Conservation (phyloP, 2,888 invertebrate genomes). For the Beris chalybata region DNA sequence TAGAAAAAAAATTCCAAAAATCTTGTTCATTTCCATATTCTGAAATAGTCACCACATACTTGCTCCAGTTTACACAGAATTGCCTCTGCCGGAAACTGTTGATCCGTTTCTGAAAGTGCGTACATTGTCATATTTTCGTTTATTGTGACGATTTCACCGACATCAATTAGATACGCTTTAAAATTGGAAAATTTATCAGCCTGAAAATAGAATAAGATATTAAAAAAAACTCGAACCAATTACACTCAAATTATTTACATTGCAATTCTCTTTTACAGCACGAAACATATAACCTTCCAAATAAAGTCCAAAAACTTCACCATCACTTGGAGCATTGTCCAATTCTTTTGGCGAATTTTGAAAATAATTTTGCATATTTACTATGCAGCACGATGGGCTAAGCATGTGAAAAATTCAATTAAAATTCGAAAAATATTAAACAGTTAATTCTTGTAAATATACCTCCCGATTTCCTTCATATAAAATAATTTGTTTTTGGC, state of each 20-base stretch:
- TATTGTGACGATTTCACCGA: constrained; percentile 32
- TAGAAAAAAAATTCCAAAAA: not conserved
- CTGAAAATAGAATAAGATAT: not conserved
- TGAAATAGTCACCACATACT: constrained; percentile 13
- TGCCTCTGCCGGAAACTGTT: constrained; percentile 31
- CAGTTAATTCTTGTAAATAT: not conserved
- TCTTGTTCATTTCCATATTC: not conserved
- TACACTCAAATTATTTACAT: constrained; percentile 7
- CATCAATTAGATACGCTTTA: constrained; percentile 32
- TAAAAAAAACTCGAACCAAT: not conserved
- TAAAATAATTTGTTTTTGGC: constrained; percentile 30
- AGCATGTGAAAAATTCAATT: constrained; percentile 1
- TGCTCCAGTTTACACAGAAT: constrained; percentile 35
- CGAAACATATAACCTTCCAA: constrained; percentile 34
- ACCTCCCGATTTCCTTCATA: constrained; percentile 26
- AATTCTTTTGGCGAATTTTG: constrained; percentile 22
- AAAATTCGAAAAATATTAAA: not conserved
- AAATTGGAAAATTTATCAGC: constrained; percentile 25
- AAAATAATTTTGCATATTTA: constrained; percentile 29
- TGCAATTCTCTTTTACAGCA: constrained; percentile 33
- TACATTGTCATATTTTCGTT: constrained; percentile 27
- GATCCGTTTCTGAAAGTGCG: constrained; percentile 20
- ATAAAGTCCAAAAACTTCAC: constrained; percentile 34
- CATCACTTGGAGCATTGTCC: constrained; percentile 24
- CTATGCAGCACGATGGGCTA: not conserved